Base-by-base conservation (phyloP, 2,888 invertebrate species). In the Xestia ashworthii region DNA sequence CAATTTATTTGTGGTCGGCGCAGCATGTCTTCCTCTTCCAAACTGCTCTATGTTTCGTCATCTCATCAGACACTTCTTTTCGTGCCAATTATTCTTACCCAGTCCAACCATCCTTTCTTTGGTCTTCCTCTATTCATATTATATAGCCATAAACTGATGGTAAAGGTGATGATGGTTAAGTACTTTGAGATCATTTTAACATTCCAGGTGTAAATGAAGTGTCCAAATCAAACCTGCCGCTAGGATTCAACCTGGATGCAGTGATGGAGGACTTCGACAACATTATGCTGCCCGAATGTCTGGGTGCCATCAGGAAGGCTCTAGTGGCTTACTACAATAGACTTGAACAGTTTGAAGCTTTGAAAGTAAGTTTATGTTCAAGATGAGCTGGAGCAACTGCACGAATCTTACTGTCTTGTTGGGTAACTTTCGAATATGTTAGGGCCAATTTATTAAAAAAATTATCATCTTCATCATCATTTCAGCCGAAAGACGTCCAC, bases 281-380 rank as follows among this genome's bases (percentile, higher is more conserved):
- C 81, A 90, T 96, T 0, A 94, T 95, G 94, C 88, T 91, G 82
- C 95, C 95, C 0, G 93, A 94, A 58, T 95, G 95, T 78, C 91
- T 96, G 1, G 83, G 93, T 0, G 91, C 94, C 0, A 91, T 96
- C 65, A 86, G 93, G 70, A 95, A 90, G 58, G 96, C 94, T 3
- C 89, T 96, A 16, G 93, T 95, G 0, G 96, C 96, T 2, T 96
- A 95, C 70, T 95, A 96, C 73, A 91, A 93, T 71, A 93, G 96
- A 80, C 70, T 94, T 66, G 91, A 93, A 48, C 96, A 96, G 82
- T 95, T 91, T 91, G 90, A 94, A 70, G 87, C 85, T 25, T 90
- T 96, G 16, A 93, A 94, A 90, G 96, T 96, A 88, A 85, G 75
- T 66, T 44, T 60, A 60, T 32, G 9, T 1, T 60, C 19, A 11